Evolutionary conservation across 2,113 vertebrate genomes (phyloP), one percentile per base, ranked within the genome.

Genomic region (Cercopithecus mona): DNA sequence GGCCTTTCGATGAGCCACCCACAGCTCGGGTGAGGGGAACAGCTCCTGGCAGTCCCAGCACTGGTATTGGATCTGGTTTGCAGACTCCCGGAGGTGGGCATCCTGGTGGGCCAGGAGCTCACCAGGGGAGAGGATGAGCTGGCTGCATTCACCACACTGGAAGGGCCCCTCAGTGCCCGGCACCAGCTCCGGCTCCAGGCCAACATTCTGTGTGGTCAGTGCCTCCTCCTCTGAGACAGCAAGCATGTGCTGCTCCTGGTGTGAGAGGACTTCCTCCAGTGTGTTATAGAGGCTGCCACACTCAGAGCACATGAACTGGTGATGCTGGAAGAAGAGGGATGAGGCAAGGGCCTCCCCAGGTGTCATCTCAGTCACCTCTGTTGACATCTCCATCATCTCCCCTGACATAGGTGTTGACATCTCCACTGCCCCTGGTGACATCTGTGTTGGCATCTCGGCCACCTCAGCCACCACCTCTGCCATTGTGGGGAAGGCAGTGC

Each of bases 261-360:
- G 99, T 38, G 99, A 94, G 94, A 99, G 98, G 81, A 99, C 99
- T 22, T 99, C 99, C 95, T 99, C 99, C 32, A 99, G 98, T 0
- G 99, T 99, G 98, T 99, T 99, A 97, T 99, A 99, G 35, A 99
- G 99, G 98, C 99, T 97, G 32, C 99, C 99, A 57, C 99, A 99
- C 98, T 99, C 99, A 0, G 99, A 99, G 97, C 99, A 99, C 99
- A 99, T 99, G 88, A 99, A 99, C 98, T 99, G 99, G 97, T 99
- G 99, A 97, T 99, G 99, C 95, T 99, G 98, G 88, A 99, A 98
- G 68, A 98, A 96, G 81, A 98, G 95, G 9, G 98, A 98, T 0
- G 98, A 96, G 55, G 98, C 95, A 12, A 98, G 93, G 4, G 97
- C 98, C 89, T 98, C 98, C 35, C 96, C 98, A 1, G 97, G 72